A percentile compares a stretch with the other conserved stretches of the same genome.
These are phyloP conservation scores for Drosophila recens DNA, from an alignment of 2,888 invertebrate genomes.

Conservation along the genomic window DNA sequence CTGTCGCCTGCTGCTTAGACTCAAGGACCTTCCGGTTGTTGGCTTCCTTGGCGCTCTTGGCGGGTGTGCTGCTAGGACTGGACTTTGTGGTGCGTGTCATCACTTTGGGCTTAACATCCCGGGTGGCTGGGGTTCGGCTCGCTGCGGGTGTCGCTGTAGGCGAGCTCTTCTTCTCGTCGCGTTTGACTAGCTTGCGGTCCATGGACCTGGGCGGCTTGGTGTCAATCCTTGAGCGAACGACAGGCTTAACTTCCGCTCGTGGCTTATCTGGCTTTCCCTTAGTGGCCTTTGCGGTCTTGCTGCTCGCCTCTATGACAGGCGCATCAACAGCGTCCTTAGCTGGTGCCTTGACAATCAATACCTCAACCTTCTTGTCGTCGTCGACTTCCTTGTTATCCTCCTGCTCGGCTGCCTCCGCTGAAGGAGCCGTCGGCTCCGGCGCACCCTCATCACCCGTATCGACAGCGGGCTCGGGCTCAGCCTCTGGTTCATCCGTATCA, in stretches of 20 bases:
- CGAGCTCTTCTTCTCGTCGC: constrained; percentile 87
- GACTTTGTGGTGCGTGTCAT: constrained; percentile 86
- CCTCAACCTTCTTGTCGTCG: constrained; percentile 85
- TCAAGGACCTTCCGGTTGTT: constrained; percentile 94
- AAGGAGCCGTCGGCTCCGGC: constrained; percentile 57
- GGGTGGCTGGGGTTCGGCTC: constrained; percentile 83
- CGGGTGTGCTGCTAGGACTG: constrained; percentile 91
- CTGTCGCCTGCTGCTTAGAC: constrained; percentile 88
- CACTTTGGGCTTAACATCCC: constrained; percentile 86
- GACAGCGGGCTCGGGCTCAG: constrained; percentile 69
- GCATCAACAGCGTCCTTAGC: constrained; percentile 83
- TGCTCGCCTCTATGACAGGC: constrained; percentile 51
- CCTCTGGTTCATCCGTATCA: constrained; percentile 78
- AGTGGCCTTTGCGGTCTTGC: constrained; percentile 63
- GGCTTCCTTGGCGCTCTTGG: constrained; percentile 95
- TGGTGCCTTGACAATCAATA: constrained; percentile 84
- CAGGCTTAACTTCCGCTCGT: constrained; percentile 85
- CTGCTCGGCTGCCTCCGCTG: constrained; percentile 74
- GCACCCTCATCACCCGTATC: constrained; percentile 85
- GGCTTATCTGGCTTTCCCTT: constrained; percentile 85
- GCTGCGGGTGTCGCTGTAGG: constrained; percentile 91
- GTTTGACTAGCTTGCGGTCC: constrained; percentile 86
- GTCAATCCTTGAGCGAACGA: constrained; percentile 86
- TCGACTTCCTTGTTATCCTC: constrained; percentile 82
- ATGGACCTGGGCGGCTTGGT: constrained; percentile 86